Conservation (phyloP, 1,140 invertebrate species). For the Pristionchus pacificus region DNA sequence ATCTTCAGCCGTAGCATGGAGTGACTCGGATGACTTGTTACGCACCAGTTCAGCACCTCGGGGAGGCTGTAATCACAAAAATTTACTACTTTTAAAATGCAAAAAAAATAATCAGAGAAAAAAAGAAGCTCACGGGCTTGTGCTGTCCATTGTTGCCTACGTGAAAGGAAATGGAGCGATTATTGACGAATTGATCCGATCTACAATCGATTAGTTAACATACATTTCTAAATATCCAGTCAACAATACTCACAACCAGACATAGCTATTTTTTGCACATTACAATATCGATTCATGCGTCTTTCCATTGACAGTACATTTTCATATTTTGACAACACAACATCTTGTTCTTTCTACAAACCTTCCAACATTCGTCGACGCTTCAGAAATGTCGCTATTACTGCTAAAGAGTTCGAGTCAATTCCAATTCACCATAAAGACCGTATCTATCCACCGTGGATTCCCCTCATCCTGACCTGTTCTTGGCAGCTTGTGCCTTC, state of each 20-base stretch:
- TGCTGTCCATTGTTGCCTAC: slow-evolving; percentile 8
- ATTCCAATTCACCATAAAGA: no score
- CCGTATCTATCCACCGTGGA: no score
- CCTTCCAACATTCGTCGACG: not conserved
- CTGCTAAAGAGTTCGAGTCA: no score
- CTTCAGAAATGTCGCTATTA: not conserved
- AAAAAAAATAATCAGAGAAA: no score
- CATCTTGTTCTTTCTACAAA: not conserved
- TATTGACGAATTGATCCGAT: slow-evolving; percentile 32
- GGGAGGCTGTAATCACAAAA: not conserved
- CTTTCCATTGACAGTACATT: no score
- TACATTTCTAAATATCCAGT: no score
- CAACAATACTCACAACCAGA: no score
- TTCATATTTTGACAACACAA: not conserved
- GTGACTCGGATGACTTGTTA: not conserved
- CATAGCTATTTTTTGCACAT: no score
- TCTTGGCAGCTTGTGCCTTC: slow-evolving; percentile 24
- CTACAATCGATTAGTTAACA: slow-evolving; percentile 19
- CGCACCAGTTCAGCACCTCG: not conserved
- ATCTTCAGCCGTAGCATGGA: not conserved
- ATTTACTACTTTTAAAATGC: no score
- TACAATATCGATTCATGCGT: no score
- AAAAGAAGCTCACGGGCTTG: not conserved
- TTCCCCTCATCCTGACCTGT: no score
- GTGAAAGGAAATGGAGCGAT: slow-evolving; percentile 35